Evolutionary conservation across 2,113 vertebrate species (phyloP), one percentile per base, ranked within the genome.

Genomic region (Nannospalax galili): DNA sequence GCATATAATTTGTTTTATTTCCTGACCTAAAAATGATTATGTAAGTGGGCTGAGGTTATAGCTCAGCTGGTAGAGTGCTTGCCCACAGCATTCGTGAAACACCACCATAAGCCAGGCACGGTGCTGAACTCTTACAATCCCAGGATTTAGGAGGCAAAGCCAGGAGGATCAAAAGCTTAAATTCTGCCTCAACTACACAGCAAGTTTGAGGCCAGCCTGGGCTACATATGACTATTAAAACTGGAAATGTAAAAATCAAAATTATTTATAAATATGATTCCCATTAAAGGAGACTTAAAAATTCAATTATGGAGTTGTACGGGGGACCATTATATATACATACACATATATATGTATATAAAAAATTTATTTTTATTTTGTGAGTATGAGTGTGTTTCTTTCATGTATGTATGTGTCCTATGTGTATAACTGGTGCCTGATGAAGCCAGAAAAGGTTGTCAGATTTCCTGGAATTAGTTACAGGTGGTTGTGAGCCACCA

Each of bases 191-290:
- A 67, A 19, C 0, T 5, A 8, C 24, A 14, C 30, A 45, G 60
- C 8, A 40, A 48, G 62, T 67, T 35, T 22, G 28, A 84, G 62
- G 40, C 62, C 11, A 67, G 45, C 40, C 30, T 48, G 42, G 80
- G 5, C 60, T 65, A 82, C 16, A 42, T 20, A 26, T n/a, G n/a
- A n/a, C n/a, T n/a, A n/a, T n/a, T n/a, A n/a, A n/a, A n/a, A n/a
- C n/a, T n/a, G n/a, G 45, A 17, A 24, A 67, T 19, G 14, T 84
- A 17, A 17, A 85, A n/a, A 56, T 40, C 15, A n/a, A 35, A 40
- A 42, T 42, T 67, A 56, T 75, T 92, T 92, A 42, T 78, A 88
- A 78, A 82, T 56, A 70, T 8, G 6, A 90, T 94, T 97, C 48
- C 26, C 42, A 81, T 79, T 77, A 67, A 95, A 89, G 72, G 37